Evolutionary conservation across 1,140 invertebrate species (phyloP), one percentile per base, ranked within the genome.

Genomic region (Pseudomyrmex flavicornis): DNA sequence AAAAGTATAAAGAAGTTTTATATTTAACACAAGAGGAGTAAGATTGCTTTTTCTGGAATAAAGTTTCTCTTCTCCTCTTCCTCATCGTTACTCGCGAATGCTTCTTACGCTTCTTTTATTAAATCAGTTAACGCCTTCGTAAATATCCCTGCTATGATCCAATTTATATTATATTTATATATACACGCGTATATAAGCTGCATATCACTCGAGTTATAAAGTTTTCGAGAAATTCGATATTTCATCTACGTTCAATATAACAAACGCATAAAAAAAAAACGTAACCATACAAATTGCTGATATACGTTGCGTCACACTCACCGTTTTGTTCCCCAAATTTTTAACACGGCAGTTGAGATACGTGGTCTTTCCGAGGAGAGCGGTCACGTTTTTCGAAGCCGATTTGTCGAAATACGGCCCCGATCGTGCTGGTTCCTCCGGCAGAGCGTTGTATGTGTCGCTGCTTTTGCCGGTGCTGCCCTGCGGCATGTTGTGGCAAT

Each of bases 281-380:
- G 10, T 2, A 35, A 35, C 35, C 35, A 35, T 35, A 35, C 35
- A 35, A 35, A 35, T 54, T 8, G 10, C 22, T 1, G 15, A 61
- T 26, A 59, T 12, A 10, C 13, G 12, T 1, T 62, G 15, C 5
- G 17, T 75, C 1, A 65, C 35, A 85, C 97, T 96, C 93, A 98
- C 97, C 93, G 97, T 98, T 95, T 97, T 97, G 94, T 98, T 98
- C 75, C 97, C 97, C 84, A 98, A 95, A 93, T 98, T 98, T 94
- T 97, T 97, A 56, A 98, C 97, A 82, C 96, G 95, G 92, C 97
- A 98, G 90, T 97, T 97, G 86, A 98, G 95, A 89, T 97, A 97
- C 17, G 97, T 97, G 22, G 97, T 98, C 91, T 98, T 97, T 74
- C 97, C 97, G 52, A 98, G 94, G 22, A 98, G 94, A 0, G 97